These are phyloP conservation scores for Dendroctonus ponderosae DNA, from an alignment of 1,140 invertebrate species.

Conservation along the genomic window DNA sequence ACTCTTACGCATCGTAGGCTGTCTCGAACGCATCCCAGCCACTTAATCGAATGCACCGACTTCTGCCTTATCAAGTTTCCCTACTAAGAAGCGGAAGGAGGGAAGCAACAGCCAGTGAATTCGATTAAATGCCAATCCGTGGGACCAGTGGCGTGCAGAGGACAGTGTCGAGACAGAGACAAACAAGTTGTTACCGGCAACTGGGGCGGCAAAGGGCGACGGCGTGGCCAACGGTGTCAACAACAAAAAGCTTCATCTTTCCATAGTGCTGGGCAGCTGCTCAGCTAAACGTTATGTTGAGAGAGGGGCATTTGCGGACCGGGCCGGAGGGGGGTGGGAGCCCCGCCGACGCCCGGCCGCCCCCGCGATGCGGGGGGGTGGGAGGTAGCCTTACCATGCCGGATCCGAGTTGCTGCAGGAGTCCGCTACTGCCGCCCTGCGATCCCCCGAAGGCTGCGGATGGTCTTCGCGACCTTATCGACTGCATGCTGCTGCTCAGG, in stretches of 20 bases:
- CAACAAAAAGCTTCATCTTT: slow-evolving; percentile 3
- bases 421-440: slow-evolving; percentile 65
- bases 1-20: slow-evolving; percentile 18
- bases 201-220: slow-evolving; percentile 22
- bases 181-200: slow-evolving; percentile 30
- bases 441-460: slow-evolving; percentile 65
- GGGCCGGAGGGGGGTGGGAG: slow-evolving; percentile 65
- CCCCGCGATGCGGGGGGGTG: slow-evolving; percentile 60
- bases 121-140: slow-evolving; percentile 1
- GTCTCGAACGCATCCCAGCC: slow-evolving; percentile 27
- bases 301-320: slow-evolving; percentile 75
- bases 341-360: slow-evolving; percentile 63
- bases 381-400: slow-evolving; percentile 83
- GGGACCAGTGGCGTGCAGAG: slow-evolving; percentile 16
- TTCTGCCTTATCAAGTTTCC: neutral
- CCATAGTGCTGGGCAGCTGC: slow-evolving; percentile 40
- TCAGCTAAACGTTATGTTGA: slow-evolving; percentile 60
- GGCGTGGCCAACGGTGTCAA: slow-evolving; percentile 8
- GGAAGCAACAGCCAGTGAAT: neutral
- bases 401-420: slow-evolving; percentile 79
- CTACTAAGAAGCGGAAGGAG: neutral
- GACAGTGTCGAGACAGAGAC: slow-evolving; percentile 25
- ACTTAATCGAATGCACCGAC: slow-evolving; percentile 5
- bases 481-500: slow-evolving; percentile 78
- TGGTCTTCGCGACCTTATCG: slow-evolving; percentile 75